Conservation (phyloP, 2,888 invertebrate species). For the Sclerodermus sp. region DNA sequence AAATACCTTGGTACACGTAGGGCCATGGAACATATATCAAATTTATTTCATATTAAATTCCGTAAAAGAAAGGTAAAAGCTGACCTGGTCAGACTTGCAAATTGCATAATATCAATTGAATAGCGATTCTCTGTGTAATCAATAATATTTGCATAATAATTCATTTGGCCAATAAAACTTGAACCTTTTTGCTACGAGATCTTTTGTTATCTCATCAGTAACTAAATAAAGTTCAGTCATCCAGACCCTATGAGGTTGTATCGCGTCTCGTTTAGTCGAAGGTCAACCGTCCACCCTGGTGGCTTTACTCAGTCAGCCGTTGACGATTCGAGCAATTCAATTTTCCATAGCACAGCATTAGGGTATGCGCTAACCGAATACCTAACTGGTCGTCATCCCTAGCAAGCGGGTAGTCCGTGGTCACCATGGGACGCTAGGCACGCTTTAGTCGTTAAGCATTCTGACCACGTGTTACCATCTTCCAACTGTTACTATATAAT, state of each 20-base stretch:
- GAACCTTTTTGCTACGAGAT: no score
- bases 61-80: neutral
- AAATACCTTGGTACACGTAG: neutral
- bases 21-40: neutral
- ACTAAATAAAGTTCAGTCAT: neutral
- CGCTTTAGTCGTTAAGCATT: constrained; percentile 23
- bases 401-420: constrained; percentile 20
- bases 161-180: no score
- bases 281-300: constrained; percentile 14
- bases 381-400: constrained; percentile 15
- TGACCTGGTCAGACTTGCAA: neutral
- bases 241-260: constrained; percentile 5
- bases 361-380: constrained; percentile 30
- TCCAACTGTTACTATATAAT: neutral
- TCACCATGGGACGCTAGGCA: constrained; percentile 24
- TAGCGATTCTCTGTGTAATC: no score
- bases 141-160: no score
- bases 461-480: constrained; percentile 27
- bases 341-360: constrained; percentile 28
- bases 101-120: no score
- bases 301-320: constrained; percentile 16
- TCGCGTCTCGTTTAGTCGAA: constrained; percentile 14
- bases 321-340: constrained; percentile 29
- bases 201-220: no score
- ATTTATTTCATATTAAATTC: neutral